Base-by-base conservation (phyloP, 2,888 invertebrate genomes). In the Eulithis testata region DNA sequence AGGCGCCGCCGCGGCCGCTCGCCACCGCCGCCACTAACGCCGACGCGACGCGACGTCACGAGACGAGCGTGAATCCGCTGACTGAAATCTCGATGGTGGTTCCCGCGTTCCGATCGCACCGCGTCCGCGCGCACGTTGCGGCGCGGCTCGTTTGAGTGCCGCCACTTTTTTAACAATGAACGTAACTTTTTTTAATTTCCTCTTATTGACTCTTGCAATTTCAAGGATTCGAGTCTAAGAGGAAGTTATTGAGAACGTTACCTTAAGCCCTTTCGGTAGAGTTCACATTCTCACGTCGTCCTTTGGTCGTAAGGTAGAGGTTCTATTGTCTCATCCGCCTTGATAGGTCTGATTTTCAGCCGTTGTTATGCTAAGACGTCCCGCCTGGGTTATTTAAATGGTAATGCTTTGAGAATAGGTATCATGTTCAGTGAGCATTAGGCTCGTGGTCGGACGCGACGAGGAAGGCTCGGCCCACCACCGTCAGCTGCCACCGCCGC, bases 1-100 rank as follows among this genome's bases (percentile, higher is more conserved):
- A 89, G 88, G 89, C 88, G 87, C 89, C 89, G 88, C 81, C 87
- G 88, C 87, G 88, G 85, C 88, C 88, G 89, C 90, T 86, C 86
- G 88, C 81, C 81, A 80, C 77, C 74, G 77, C 78, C 81, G 75
- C 81, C 78, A 80, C 80, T 70, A 76, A 81, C 82, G 81, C 78
- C 81, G 56, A 74, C 82, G 82, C 81, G 82, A 82, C 82, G 76
- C 43, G 58, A 81, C 82, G 81, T 82, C 81, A 74, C 82, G 82
- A 82, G 81, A 82, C 82, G 76, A 82, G 83, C 82, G 82, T 83
- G 78, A 73, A 76, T 73, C 75, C 72, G 77, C 79, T 70, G 62
- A 74, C 80, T 60, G 63, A 77, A 72, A 71, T 77, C 70, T 75
- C 74, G 75, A 74, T 73, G 74, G 80, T 83, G 82, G 82, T 86